These are phyloP conservation scores for Silvanus unidentatus DNA, from an alignment of 2,888 invertebrate genomes.

Conservation along the genomic window DNA sequence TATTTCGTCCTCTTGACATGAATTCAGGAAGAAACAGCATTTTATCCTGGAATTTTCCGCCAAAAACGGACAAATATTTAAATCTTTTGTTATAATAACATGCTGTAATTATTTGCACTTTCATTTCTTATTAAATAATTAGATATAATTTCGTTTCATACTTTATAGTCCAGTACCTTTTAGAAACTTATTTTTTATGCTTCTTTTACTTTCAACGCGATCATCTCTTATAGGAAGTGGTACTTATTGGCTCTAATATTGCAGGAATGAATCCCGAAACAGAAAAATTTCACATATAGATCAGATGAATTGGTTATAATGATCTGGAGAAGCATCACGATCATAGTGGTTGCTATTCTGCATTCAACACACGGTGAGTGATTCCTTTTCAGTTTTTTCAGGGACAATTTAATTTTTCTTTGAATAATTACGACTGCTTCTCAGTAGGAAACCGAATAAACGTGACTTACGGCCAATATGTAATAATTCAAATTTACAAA, in stretches of 20 bases:
- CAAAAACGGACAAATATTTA: not conserved
- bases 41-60: no score
- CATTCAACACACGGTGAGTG: conserved; percentile 26
- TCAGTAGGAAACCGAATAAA: no score
- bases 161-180: conserved; percentile 6
- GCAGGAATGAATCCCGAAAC: no score
- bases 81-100: not conserved
- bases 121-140: conserved; percentile 14
- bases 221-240: not conserved
- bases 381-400: no score
- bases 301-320: conserved; percentile 29
- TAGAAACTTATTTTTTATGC: conserved; percentile 2
- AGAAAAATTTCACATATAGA: no score
- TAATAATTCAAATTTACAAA: no score
- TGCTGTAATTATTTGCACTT: conserved; percentile 8
- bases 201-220: conserved; percentile 5
- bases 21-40: no score
- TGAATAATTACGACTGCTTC: no score
- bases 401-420: no score
- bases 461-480: no score
- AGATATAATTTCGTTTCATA: conserved; percentile 6
- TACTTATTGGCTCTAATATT: no score
- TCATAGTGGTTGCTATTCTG: conserved; percentile 26
- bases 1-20: no score
- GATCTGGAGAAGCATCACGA: conserved; percentile 23